These are phyloP conservation scores for Hypercompe scribonia DNA, from an alignment of 2,888 invertebrate species.

Conservation along the genomic window DNA sequence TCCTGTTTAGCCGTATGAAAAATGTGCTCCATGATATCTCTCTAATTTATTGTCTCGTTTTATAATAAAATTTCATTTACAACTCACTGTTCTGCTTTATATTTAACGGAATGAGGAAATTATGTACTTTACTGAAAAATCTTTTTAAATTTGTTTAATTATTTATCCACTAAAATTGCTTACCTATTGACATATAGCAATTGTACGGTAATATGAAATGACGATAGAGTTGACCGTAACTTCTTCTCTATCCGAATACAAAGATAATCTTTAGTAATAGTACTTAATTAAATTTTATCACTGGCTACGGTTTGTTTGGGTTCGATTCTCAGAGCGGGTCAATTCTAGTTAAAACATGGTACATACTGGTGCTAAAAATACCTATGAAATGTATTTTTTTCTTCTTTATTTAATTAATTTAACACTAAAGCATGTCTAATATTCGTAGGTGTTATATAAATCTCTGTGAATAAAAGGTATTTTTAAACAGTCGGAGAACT, in stretches of 20 bases:
- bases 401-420: background rate
- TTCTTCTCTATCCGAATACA: background rate
- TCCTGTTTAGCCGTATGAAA: slow-evolving; percentile 61
- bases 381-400: background rate
- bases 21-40: slow-evolving; percentile 56
- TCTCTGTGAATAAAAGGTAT: background rate
- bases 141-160: background rate
- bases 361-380: too few relatives aligned
- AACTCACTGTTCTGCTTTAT: background rate
- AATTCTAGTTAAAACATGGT: background rate
- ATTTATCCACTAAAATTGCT: background rate
- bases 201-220: background rate
- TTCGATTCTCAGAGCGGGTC: background rate
- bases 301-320: background rate
- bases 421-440: background rate
- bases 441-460: background rate
- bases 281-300: background rate
- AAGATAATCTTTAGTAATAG: background rate
- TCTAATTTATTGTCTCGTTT: slow-evolving; percentile 56
- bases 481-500: too few relatives aligned
- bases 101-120: background rate
- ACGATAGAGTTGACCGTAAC: background rate
- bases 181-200: background rate
- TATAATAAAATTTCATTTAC: slow-evolving; percentile 8
- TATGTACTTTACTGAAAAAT: background rate